phyloP scores from a whole-genome alignment of 1,140 invertebrate species.

The Gryllus bimaculatus region DNA sequence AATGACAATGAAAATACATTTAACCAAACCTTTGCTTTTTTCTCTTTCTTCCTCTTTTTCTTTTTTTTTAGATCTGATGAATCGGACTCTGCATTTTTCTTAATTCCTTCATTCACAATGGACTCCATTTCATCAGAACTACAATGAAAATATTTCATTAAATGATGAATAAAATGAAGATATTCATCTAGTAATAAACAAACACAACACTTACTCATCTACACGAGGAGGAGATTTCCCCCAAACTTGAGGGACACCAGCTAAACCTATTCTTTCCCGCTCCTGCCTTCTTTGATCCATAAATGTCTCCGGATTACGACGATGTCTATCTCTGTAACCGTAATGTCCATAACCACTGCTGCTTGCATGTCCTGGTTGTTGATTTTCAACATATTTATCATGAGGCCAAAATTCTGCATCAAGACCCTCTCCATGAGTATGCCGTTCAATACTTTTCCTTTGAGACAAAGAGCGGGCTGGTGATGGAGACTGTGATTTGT shows the following conservation, averaged over 20 bases:
- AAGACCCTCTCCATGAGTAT: background rate
- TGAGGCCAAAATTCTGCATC: conserved; percentile 17
- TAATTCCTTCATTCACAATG: conserved; percentile 31
- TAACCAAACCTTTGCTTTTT: conserved; percentile 30
- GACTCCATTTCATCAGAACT: conserved; percentile 40
- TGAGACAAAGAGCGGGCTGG: background rate
- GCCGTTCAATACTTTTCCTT: background rate
- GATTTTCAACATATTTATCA: conserved; percentile 17
- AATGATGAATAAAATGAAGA: background rate
- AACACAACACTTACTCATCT: conserved; percentile 42
- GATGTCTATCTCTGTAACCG: conserved; percentile 16
- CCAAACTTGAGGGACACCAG: conserved; percentile 58
- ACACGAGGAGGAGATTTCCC: conserved; percentile 53
- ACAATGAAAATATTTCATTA: background rate
- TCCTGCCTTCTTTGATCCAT: conserved; percentile 55
- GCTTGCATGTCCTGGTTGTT: background rate
- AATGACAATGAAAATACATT: background rate
- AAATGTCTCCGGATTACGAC: conserved; percentile 44
- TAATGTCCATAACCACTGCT: conserved; percentile 7
- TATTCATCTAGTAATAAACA: background rate
- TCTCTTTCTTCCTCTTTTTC: conserved; percentile 47
- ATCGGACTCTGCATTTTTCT: conserved; percentile 38
- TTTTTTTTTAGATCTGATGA: conserved; percentile 37
- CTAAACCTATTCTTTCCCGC: conserved; percentile 58
- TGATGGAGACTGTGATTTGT: background rate